Conservation (phyloP, 2,113 vertebrate genomes). For the Trematocara unimaculatum region DNA sequence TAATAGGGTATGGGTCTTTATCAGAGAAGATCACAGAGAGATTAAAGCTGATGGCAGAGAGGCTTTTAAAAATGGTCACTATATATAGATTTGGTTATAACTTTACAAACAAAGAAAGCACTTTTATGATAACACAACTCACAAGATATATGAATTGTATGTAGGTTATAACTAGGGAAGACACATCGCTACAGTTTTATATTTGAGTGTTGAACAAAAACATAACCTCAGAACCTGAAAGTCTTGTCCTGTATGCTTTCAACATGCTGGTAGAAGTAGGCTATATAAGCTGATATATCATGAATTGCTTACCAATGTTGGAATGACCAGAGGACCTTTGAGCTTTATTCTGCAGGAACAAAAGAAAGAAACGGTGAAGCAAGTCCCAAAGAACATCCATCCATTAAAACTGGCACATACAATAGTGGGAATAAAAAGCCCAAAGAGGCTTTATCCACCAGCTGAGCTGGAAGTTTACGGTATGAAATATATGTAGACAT, state of each 20-base stretch:
- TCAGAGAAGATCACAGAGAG: background rate
- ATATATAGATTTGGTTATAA: background rate
- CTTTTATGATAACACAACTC: background rate
- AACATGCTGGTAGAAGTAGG: background rate
- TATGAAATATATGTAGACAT: background rate
- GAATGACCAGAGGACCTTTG: constrained; percentile 9
- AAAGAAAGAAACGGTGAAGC: background rate
- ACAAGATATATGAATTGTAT: background rate
- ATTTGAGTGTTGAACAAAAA: background rate
- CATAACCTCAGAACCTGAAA: background rate
- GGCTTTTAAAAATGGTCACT: background rate
- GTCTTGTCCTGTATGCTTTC: background rate
- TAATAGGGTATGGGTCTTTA: background rate
- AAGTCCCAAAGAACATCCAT: background rate
- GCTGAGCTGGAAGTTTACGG: background rate
- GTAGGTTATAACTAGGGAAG: background rate
- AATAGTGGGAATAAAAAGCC: background rate
- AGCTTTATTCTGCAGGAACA: constrained; percentile 43
- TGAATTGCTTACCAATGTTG: constrained; percentile 54
- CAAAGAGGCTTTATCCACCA: background rate
- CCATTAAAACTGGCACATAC: background rate
- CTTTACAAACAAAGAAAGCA: background rate
- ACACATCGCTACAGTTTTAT: background rate
- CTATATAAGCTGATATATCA: background rate
- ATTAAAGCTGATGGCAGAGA: background rate